Base-by-base conservation (phyloP, 2,888 invertebrate genomes). In the Lasioglossum oenotherae region DNA sequence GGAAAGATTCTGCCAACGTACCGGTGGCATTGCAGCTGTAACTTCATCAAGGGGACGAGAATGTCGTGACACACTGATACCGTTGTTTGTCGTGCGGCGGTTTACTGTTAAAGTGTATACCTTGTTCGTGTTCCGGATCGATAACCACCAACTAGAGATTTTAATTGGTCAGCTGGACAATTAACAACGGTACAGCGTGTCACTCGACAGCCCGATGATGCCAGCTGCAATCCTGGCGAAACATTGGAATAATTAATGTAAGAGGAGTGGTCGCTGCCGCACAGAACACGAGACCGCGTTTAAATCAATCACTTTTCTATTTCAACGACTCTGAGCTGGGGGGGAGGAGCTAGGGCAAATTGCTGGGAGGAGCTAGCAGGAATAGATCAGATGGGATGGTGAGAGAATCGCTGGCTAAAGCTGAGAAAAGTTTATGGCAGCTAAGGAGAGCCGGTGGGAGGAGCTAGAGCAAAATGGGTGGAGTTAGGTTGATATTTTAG, bases 161-260 rank as follows among this genome's bases (percentile, higher is more conserved):
- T 69, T 49, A 81, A 78, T 78, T 81, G 49, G 31, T 53, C 60
- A 23, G 31, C 46, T 35, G 64, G 44, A 67, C 67, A 67, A 67
- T 67, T 31, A 67, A 67, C 67, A 67, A 67, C 67, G 67, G 67
- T 19, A 35, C 35, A 19, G 67, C 35, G 19, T 67, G 67, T 67
- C 19, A 35, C 67, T 67, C 35, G 67, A 6, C 67, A 35, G 31
- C 67, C 8, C 19, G 67, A 31, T 35, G 31, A 35, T 35, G 19
- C 67, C 35, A 31, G 67, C 35, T 19, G 35, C 67, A 67, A 35
- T 35, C 67, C 35, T 31, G 10, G 35, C 35, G 67, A 67, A 67
- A 67, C 19, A 67, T 67, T 67, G 19, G 35, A 23, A 67, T 67
- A 67, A 67, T 67, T 67, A 35, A 67, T 67, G 35, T 35, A 35